Evolutionary conservation across 2,888 invertebrate genomes (phyloP).

Genomic region (Rhaphigaster nebulosa): DNA sequence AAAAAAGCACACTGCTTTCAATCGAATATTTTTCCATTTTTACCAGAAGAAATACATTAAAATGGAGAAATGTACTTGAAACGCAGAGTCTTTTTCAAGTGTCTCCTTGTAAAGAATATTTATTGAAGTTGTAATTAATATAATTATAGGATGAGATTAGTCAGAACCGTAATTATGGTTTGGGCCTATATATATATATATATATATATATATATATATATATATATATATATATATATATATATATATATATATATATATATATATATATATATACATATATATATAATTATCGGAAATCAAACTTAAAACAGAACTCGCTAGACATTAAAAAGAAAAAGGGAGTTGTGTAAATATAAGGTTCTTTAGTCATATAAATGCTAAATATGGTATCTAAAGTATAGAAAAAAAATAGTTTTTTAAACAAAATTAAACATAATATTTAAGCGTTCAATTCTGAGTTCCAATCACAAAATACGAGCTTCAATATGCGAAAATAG

Average conservation of each 20-base stretch:
- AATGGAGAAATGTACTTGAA: conserved; percentile 48
- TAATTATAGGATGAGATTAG: not conserved
- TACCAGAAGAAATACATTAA: not conserved
- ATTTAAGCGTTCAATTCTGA: not conserved
- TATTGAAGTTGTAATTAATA: not conserved
- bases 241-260: too few relatives aligned
- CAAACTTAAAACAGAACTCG: not conserved
- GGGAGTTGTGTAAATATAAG: not conserved
- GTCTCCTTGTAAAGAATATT: not conserved
- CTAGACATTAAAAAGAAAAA: not conserved
- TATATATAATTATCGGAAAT: not conserved
- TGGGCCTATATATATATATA: conserved; percentile 15
- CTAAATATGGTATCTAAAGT: not conserved
- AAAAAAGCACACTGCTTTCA: not conserved
- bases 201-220: too few relatives aligned
- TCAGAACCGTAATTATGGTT: not conserved
- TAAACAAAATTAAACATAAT: not conserved
- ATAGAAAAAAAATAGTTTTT: not conserved
- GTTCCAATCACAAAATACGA: too few relatives aligned
- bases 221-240: too few relatives aligned
- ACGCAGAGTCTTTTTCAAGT: not conserved
- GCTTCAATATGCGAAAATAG: too few relatives aligned
- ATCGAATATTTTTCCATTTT: conserved; percentile 45
- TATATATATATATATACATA: too few relatives aligned
- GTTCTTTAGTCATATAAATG: not conserved